These are phyloP conservation scores for Ammospiza maritima DNA, from an alignment of 2,797 vertebrate genomes.

Conservation along the genomic window DNA sequence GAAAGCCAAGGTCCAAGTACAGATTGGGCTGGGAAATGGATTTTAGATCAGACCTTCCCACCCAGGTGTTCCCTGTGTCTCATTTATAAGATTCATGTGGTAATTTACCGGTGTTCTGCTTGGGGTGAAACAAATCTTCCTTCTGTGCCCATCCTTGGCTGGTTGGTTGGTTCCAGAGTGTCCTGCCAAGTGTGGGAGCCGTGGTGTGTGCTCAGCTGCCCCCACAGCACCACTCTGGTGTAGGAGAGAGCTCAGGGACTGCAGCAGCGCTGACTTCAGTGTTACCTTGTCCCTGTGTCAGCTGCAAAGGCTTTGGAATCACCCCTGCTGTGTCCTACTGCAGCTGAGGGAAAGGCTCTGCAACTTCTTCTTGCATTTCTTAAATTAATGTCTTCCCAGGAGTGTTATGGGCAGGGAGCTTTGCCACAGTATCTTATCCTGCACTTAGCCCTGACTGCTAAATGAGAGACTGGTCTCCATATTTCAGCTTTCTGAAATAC, in stretches of 20 bases:
- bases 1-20: not conserved
- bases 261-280: not conserved
- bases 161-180: not conserved
- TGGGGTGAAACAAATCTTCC: not conserved
- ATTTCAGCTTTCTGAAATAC: not conserved
- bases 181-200: not conserved
- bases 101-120: not conserved
- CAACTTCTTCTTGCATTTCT: not conserved
- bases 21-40: not conserved
- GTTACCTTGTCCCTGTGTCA: not conserved
- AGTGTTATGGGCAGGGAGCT: not conserved
- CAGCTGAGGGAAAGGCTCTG: not conserved
- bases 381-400: not conserved
- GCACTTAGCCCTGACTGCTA: not conserved
- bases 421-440: not conserved
- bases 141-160: not conserved
- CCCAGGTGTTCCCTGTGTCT: not conserved
- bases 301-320: not conserved
- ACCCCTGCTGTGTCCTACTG: not conserved
- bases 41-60: not conserved
- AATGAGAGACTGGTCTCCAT: not conserved
- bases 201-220: not conserved
- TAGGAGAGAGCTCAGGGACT: not conserved
- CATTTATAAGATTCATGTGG: not conserved
- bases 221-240: rapidly evolving